A percentile compares a stretch with the other conserved stretches of the same genome.
Evolutionary conservation across 23 tunicate species (phyloP).

Genomic region (Ciona savignyi): DNA sequence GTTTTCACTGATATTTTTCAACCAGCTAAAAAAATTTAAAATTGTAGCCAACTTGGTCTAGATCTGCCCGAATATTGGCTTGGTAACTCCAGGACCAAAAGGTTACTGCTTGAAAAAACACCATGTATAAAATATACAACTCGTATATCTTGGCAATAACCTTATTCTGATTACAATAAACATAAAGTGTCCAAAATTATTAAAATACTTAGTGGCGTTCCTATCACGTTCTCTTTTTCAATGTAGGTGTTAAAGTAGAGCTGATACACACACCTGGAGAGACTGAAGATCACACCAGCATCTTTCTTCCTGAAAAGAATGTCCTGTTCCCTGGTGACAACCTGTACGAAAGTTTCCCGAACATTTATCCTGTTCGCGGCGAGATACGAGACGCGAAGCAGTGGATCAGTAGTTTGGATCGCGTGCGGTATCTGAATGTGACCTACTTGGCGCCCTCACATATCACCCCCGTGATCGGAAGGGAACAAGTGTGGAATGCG

Average conservation of each 20-base stretch:
- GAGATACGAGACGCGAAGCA: constrained; percentile 9
- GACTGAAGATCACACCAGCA: constrained; percentile 40
- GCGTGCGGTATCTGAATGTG: constrained; percentile 10
- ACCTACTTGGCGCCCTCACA: constrained; percentile 28
- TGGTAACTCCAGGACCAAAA: too few relatives aligned
- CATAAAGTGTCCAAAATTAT: too few relatives aligned
- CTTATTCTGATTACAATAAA: too few relatives aligned
- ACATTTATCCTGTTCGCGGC: constrained; percentile 52
- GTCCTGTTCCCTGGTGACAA: constrained; percentile 36
- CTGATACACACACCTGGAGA: constrained; percentile 63
- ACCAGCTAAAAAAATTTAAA: too few relatives aligned
- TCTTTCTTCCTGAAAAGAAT: constrained; percentile 41
- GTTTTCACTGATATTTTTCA: too few relatives aligned
- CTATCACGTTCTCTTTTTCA: too few relatives aligned
- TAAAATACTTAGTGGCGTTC: too few relatives aligned
- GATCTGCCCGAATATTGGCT: too few relatives aligned
- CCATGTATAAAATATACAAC: too few relatives aligned
- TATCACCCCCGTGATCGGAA: constrained; percentile 15
- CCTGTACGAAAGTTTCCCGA: constrained; percentile 48
- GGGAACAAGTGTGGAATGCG: constrained; percentile 11
- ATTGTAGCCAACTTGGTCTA: too few relatives aligned
- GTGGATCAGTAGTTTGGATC: constrained; percentile 37
- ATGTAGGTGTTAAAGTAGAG: constrained; percentile 22
- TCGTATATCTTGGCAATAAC: too few relatives aligned
- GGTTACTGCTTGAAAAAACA: too few relatives aligned